These are phyloP conservation scores for Myrmecophaga tridactyla DNA, from an alignment of 2,113 vertebrate genomes.

Conservation along the genomic window DNA sequence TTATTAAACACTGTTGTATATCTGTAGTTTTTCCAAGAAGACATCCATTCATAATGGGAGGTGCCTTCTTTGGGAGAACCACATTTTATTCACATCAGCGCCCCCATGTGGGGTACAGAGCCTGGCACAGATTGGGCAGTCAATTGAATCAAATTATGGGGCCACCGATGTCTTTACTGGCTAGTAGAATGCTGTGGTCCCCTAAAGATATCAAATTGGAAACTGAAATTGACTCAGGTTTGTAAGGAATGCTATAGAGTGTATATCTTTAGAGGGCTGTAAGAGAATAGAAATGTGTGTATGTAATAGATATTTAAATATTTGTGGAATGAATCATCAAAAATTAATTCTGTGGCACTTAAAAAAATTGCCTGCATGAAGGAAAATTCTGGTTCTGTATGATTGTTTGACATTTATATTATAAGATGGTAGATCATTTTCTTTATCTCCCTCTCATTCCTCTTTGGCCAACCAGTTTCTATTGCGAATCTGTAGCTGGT, in stretches of 20 bases:
- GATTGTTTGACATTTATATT: background rate
- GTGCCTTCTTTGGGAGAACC: background rate
- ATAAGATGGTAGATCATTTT: background rate
- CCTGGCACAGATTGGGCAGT: background rate
- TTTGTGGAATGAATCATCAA: background rate
- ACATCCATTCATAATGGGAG: background rate
- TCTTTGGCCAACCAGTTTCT: background rate
- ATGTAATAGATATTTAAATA: background rate
- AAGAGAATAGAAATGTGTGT: background rate
- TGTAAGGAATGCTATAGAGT: background rate
- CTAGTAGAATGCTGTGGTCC: background rate
- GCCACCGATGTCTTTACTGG: background rate
- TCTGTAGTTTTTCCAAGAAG: conserved; percentile 3
- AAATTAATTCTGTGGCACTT: background rate
- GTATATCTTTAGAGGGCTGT: background rate
- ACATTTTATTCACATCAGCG: background rate
- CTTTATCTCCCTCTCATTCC: background rate
- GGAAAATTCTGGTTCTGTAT: background rate
- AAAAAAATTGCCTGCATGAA: background rate
- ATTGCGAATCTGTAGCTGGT: background rate
- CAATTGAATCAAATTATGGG: background rate
- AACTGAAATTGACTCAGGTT: background rate
- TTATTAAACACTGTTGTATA: background rate
- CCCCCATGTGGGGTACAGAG: background rate
- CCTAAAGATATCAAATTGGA: background rate